These are phyloP conservation scores for Papilio protenor DNA, from an alignment of 2,888 invertebrate genomes.

Conservation along the genomic window DNA sequence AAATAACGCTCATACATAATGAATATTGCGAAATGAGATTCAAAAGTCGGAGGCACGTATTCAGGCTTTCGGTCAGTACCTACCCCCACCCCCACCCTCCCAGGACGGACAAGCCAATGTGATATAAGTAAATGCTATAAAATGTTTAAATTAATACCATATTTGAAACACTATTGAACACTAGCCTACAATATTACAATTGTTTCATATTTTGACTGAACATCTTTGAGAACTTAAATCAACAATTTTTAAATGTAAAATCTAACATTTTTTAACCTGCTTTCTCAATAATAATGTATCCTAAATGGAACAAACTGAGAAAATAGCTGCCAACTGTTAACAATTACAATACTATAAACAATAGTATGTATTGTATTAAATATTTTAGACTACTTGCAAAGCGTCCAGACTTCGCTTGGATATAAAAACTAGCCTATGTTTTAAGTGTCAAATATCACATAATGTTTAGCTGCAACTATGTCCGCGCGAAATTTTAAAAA, in stretches of 20 bases:
- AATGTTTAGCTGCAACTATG: too few species aligned
- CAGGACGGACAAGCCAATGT: slow-evolving; percentile 77
- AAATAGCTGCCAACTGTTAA: background rate
- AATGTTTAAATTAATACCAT: slow-evolving; percentile 14
- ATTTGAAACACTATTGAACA: slow-evolving; percentile 16
- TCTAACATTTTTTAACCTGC: too few species aligned
- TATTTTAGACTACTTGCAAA: background rate
- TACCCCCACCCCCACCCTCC: slow-evolving; percentile 58
- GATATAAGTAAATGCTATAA: slow-evolving; percentile 45
- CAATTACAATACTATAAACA: slow-evolving; percentile 19
- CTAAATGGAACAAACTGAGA: background rate
- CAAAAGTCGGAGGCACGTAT: slow-evolving; percentile 72
- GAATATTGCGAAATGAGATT: slow-evolving; percentile 65
- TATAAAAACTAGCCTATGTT: too few species aligned
- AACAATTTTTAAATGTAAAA: too few species aligned
- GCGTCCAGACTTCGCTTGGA: too few species aligned
- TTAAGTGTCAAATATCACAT: too few species aligned
- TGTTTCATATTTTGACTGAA: slow-evolving; percentile 27
- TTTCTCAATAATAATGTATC: background rate
- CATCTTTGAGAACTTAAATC: background rate
- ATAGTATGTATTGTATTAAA: slow-evolving; percentile 18
- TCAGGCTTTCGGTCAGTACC: slow-evolving; percentile 72
- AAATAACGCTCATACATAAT: slow-evolving; percentile 48
- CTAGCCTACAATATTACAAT: slow-evolving; percentile 17
- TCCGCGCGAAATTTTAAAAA: too few species aligned